These are phyloP conservation scores for Lacerta viridis DNA, from an alignment of 2,797 vertebrate species.

Conservation along the genomic window DNA sequence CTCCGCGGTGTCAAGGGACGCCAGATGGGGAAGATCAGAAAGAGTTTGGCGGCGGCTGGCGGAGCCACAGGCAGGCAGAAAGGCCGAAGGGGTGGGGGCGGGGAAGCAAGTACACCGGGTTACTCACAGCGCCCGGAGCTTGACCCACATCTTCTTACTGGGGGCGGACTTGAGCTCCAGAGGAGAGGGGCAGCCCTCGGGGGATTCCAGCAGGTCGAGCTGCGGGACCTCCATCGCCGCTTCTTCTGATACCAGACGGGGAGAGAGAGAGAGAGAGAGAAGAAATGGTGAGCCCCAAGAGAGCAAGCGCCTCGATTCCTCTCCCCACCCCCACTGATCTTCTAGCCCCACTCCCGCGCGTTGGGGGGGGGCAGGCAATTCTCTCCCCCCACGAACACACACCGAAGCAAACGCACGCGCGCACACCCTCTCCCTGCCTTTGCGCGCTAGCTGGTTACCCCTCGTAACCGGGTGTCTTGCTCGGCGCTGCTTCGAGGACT, in stretches of 20 bases:
- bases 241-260: neutral
- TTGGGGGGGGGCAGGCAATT: too few relatives aligned
- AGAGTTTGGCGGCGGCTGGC: neutral
- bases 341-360: neutral
- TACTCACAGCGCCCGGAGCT: conserved; percentile 82
- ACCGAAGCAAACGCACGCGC: too few relatives aligned
- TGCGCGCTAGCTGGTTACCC: neutral
- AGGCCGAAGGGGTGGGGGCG: rapidly evolving
- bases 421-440: too few relatives aligned
- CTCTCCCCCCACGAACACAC: too few relatives aligned
- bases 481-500: neutral
- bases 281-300: neutral
- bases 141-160: conserved; percentile 83
- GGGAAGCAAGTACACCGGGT: neutral
- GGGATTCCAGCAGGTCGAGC: conserved; percentile 68
- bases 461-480: neutral
- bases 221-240: conserved; percentile 28
- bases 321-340: neutral
- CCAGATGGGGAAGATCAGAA: too few relatives aligned
- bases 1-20: neutral
- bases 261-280: neutral
- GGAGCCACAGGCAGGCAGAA: too few relatives aligned
- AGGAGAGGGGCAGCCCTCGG: conserved; percentile 74
- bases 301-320: neutral
- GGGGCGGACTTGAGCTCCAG: conserved; percentile 79